Conservation (phyloP, 2,888 invertebrate genomes). For the Machimus rusticus region DNA sequence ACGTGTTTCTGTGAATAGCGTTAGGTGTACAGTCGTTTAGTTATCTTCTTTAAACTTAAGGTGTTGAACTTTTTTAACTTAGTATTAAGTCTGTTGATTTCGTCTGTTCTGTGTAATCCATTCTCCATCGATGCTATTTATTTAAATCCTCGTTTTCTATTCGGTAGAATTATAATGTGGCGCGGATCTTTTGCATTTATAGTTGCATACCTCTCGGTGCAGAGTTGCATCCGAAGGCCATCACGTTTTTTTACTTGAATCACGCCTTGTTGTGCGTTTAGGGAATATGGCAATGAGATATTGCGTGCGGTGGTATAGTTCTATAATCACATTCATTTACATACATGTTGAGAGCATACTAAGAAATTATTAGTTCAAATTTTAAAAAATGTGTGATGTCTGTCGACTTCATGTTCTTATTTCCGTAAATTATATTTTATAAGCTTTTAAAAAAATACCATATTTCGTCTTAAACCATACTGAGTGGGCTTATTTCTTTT, state of each 20-base stretch:
- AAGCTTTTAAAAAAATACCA: neutral
- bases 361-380: neutral
- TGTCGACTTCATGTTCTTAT: neutral
- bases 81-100: constrained; percentile 24
- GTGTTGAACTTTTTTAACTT: constrained; percentile 12
- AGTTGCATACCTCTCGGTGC: neutral
- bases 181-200: neutral
- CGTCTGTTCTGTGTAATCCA: neutral
- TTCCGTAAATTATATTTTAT: neutral
- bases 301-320: neutral
- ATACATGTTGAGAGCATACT: neutral
- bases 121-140: neutral
- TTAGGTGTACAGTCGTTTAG: constrained; percentile 1
- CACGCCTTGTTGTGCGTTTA: neutral
- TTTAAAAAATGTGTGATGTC: neutral
- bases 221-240: neutral
- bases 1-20: constrained; percentile 29
- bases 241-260: neutral
- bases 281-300: neutral
- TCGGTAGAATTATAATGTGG: neutral
- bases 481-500: neutral
- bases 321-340: neutral
- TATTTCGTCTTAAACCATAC: neutral
- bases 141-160: neutral
- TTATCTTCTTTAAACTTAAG: neutral